Percentiles rank a stretch among this genome's conserved stretches.
These are phyloP conservation scores for Acheta domesticus DNA, from an alignment of 2,888 invertebrate species.

Conservation along the genomic window DNA sequence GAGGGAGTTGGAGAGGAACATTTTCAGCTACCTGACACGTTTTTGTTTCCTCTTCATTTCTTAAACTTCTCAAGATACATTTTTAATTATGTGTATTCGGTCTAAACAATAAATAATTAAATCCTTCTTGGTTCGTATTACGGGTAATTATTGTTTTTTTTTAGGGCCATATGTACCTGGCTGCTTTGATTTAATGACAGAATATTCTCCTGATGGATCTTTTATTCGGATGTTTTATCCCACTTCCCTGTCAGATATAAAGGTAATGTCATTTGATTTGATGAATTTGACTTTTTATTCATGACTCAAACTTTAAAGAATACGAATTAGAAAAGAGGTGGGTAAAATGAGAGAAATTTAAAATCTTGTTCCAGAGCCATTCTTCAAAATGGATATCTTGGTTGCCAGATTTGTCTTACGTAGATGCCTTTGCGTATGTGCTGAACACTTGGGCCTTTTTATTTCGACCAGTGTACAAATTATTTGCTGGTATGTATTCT, in stretches of 20 bases:
- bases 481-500: constrained; percentile 43
- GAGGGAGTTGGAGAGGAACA: no score
- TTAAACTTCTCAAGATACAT: no score
- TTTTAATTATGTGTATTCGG: no score
- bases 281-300: constrained; percentile 26
- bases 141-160: constrained; percentile 35
- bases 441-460: constrained; percentile 46
- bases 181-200: constrained; percentile 57
- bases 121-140: no score
- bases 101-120: no score
- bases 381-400: constrained; percentile 54
- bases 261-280: constrained; percentile 43
- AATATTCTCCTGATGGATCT: constrained; percentile 51
- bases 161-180: constrained; percentile 55
- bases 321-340: no score
- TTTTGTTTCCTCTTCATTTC: no score
- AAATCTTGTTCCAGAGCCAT: constrained; percentile 46
- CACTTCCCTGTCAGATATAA: constrained; percentile 48
- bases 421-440: constrained; percentile 52
- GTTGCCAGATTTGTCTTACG: constrained; percentile 55
- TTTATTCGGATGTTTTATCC: constrained; percentile 60
- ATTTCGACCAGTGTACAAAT: constrained; percentile 45
- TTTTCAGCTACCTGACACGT: no score
- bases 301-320: not conserved
- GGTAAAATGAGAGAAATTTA: no score